Evolutionary conservation across 2,113 vertebrate species (phyloP), one percentile per base, ranked within the genome.

Genomic region (Urocynchramus pylzowi): DNA sequence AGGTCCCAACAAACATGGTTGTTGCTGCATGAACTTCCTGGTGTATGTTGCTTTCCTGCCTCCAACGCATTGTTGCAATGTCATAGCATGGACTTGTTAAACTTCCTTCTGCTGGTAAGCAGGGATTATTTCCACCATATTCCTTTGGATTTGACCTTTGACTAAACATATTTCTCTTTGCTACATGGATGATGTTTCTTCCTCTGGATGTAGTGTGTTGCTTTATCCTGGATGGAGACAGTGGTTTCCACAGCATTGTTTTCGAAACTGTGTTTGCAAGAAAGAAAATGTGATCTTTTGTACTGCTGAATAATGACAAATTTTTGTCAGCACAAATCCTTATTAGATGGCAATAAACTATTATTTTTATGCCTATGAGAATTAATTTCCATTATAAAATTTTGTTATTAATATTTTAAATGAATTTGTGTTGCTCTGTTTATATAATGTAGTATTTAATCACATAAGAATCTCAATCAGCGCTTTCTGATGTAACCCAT

Each of bases 101-200:
- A 79, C 49, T 65, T 61, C 27, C 45, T 81, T 76, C 70, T 84
- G 30, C 50, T 88, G 45, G 53, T 11, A 26, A 73, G 26, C 1
- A 0, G 39, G n/a, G 42, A 76, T 31, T 57, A 18, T 79, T 93
- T 93, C 39, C 30, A 59, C 41, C 12, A 26, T 8, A 4, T 83
- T 89, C 65, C n/a, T 89, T 93, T 73, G 71, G 37, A 74, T 70
- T 59, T 94, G 63, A 82, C 78, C 75, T 93, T 85, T 93, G 54
- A 44, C 21, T 85, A 86, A 94, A 63, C 6, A 12, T 30, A 30
- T 59, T 92, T 80, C 33, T 84, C 18, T 90, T 60, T 54, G 41
- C 59, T 83, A 14, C 16, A 5, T 17, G 39, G 39, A 42, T 31
- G 24, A 7, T 67, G 30, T 85, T 96, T 85, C 42, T 80, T 54